Base-by-base conservation (phyloP, 2,113 vertebrate species). In the Abramis brama region DNA sequence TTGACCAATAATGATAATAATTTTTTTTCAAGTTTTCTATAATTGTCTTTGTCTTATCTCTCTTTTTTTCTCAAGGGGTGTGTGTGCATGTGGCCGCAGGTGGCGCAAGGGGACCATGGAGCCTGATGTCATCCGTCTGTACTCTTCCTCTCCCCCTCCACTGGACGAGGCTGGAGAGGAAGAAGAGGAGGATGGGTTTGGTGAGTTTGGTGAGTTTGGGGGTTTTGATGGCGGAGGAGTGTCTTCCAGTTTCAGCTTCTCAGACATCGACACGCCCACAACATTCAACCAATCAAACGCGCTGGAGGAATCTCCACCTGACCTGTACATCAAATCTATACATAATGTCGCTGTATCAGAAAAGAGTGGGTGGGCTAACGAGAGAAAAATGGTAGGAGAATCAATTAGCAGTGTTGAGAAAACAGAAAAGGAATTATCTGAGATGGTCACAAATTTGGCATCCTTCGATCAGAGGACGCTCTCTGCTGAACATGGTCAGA, bases 151-250 rank as follows among this genome's bases (percentile, higher is more conserved):
- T 60, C 96, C 96, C 2, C 96, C 96, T 82, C 96, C 95, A 1
- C 91, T 97, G 86, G 96, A 97, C 85, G 96, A 95, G 76, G 96
- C 94, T 88, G 95, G 95, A 0, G 96, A 96, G 60, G 95, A 96
- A 62, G 96, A 98, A 0, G 97, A 97, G 0, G 96, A 97, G 0
- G 96, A 97, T 0, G 97, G 97, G 86, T 99, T 98, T 91, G 96
- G 96, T 83, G 96, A 97, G 84, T 97, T 97, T 86, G 96, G 96
- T 82, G 96, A 97, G 84, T 97, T 97, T 83, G 96, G 96, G 86
- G 95, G 94, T 8, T 97, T 97, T 92, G 94, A 96, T 82, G 93
- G 93, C 39, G 93, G 91, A 78, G 93, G 90, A 74, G 92, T 94
- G 33, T 92, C 94, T 73, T 93, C 96, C 66, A 89, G 95, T 8